Conservation (phyloP, 2,888 invertebrate genomes). For the Anarsia innoxiella region DNA sequence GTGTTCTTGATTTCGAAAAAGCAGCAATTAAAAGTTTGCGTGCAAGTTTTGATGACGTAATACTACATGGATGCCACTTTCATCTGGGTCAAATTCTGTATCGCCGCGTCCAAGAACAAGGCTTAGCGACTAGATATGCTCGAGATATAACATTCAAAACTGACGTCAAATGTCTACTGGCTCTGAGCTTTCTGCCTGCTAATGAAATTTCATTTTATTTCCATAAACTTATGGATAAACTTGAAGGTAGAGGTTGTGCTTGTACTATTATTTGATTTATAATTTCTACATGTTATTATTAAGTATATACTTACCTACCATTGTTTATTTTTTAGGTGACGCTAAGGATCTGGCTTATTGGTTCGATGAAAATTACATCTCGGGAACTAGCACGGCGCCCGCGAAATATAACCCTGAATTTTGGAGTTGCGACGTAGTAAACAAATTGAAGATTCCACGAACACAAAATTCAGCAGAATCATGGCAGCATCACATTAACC, state of each 20-base stretch:
- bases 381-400: conserved; percentile 8
- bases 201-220: conserved; percentile 4
- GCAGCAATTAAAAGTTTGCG: background rate
- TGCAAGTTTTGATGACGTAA: conserved; percentile 1
- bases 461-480: conserved; percentile 12
- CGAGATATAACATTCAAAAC: conserved; percentile 4
- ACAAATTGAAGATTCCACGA: conserved; percentile 11
- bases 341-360: conserved; percentile 3
- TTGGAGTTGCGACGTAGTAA: conserved; percentile 10
- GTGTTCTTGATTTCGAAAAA: conserved; percentile 4
- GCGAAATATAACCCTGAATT: conserved; percentile 9
- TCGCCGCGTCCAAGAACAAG: background rate
- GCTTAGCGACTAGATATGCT: background rate
- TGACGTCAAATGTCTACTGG: conserved; percentile 8
- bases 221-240: conserved; percentile 1
- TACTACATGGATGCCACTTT: conserved; percentile 1
- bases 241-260: background rate
- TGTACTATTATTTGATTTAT: too few species aligned
- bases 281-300: too few species aligned
- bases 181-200: conserved; percentile 5
- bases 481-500: conserved; percentile 11
- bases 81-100: conserved; percentile 2
- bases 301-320: too few species aligned
- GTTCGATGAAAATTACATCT: conserved; percentile 10
- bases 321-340: background rate